Conservation (phyloP, 2,113 vertebrate species). For the Dromas ardeola region DNA sequence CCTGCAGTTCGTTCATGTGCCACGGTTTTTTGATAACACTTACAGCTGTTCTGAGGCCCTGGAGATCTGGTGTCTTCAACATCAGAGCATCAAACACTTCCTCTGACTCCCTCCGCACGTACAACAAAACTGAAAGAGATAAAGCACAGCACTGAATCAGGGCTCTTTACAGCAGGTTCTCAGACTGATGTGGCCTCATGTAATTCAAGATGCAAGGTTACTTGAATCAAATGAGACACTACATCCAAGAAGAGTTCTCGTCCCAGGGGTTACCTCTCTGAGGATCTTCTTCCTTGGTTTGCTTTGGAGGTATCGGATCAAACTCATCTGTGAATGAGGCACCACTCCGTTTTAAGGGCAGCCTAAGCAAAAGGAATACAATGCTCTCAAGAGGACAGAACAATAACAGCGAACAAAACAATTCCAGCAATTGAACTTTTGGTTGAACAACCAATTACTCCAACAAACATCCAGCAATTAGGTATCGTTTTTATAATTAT, state of each 20-base stretch:
- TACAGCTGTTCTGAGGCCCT: constrained; percentile 91
- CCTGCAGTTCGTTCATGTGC: background rate
- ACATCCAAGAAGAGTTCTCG: background rate
- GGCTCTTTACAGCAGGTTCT: rapidly evolving
- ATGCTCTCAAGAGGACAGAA: background rate
- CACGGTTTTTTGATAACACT: constrained; percentile 36
- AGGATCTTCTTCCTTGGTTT: constrained; percentile 82
- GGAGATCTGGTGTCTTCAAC: constrained; percentile 90
- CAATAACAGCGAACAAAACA: background rate
- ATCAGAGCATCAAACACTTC: constrained; percentile 97
- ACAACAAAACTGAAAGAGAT: constrained; percentile 85
- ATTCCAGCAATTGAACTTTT: background rate
- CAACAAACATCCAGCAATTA: background rate
- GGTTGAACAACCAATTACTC: background rate
- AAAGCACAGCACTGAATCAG: background rate
- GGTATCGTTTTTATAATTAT: background rate
- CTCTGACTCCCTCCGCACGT: constrained; percentile 86
- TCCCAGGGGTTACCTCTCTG: constrained; percentile 83
- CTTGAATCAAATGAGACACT: background rate
- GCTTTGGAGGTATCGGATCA: constrained; percentile 79
- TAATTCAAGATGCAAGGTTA: background rate
- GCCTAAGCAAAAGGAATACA: constrained; percentile 57
- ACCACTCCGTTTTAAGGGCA: constrained; percentile 82
- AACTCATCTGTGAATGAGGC: constrained; percentile 80
- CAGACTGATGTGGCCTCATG: rapidly evolving